Evolutionary conservation across 2,888 invertebrate species (phyloP), one percentile per base, ranked within the genome.

Genomic region (Melanophora roralis): DNA sequence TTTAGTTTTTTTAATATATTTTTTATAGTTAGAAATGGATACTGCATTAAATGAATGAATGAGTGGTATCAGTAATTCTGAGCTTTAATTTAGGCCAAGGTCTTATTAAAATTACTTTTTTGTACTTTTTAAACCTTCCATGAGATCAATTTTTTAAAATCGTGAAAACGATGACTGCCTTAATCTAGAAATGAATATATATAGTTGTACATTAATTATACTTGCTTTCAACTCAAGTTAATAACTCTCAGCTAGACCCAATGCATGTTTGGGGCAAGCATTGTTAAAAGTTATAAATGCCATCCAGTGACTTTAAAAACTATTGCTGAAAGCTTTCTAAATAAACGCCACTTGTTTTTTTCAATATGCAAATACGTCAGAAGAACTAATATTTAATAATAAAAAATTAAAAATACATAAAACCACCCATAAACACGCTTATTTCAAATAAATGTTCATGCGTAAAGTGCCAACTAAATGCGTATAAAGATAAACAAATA

Each of bases 41-140:
- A n/a, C n/a, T n/a, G n/a, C 36, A 38, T 6, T 23, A 43, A 5
- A 5, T 27, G 51, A 43, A 51, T 3, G 7, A n/a, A 23, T 23
- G 23, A 47, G 16, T 14, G 45, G 2, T n/a, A 27, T 27, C 3
- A 12, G 11, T 72, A 72, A 45, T 51, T 51, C 53, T 23, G 45
- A 7, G 16, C 49, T 23, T 11, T n/a, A 72, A 72, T 65, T 34
- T 73, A 47, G 67, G 40, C 49, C 78, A 78, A 40, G 78, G 78
- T 55, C 53, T 60, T 59, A 43, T 49, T 53, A 34, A n/a, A 47
- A 53, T 65, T 60, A 23, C 43, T 9, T 55, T 49, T 71, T 49
- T 57, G 40, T 32, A n/a, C 32, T 38, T 4, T 49, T 23, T n/a
- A 68, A 40, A 53, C 40, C 40, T 19, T 32, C 12, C n/a, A n/a